Base-by-base conservation (phyloP, 2,113 vertebrate species). In the Pantherophis guttatus region DNA sequence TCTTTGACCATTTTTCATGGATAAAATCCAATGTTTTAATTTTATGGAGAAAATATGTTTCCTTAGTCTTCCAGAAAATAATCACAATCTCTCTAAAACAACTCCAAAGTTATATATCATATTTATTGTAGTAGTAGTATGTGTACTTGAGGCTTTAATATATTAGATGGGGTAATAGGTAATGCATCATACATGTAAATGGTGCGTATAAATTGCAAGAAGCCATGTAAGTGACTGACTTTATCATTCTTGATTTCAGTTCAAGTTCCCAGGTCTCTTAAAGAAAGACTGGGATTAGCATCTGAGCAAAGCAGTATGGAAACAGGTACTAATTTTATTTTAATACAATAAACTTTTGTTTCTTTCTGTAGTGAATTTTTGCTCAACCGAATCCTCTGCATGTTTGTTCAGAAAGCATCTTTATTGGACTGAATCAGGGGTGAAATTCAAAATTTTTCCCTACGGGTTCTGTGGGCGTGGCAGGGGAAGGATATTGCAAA, bases 231-330 rank as follows among this genome's bases (percentile, higher is more conserved):
- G 10, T 90, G n/a, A 92, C 0, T 44, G 87, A 62, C n/a, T 23
- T 50, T 2, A 26, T 1, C 87, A 33, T 1, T 95, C 0, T 91
- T 90, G 57, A 65, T 10, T 75, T 87, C 86, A 98, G 96, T 96
- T 93, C 97, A 97, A 98, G 97, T 95, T 92, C 95, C 97, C 39
- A 98, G 96, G 91, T 96, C 98, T 90, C 85, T 99, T 87, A 98
- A 97, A 93, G 98, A 99, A 57, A 98, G 99, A 93, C 97, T 99
- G 90, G 98, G 98, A 23, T 89, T 98, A 50, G 95, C 96, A 48
- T 59, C 95, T 92, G 96, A 96, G 9, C 93, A 96, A 86, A 87
- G 95, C 93, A 92, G 65, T 52, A 86, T 95, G 29, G 97, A 97
- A 44, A 86, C 96, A 95, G 98, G 98, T 98, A 97, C 89, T 90